Base-by-base conservation (phyloP, 2,113 vertebrate species). In the Mastomys natalensis region DNA sequence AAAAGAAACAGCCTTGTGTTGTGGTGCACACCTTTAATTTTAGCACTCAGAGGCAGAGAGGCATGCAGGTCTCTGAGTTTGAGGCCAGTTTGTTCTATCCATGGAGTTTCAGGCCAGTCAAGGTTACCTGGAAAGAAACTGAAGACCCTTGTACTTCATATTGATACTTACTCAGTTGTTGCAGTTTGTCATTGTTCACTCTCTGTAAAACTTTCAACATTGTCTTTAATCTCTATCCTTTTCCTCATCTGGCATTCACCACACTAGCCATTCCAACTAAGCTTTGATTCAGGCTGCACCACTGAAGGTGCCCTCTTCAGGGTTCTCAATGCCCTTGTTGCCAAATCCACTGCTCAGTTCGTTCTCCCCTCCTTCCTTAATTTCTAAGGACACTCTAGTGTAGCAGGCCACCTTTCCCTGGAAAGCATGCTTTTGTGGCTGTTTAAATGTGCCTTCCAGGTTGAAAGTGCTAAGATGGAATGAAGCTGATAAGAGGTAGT, bases 321-420 rank as follows among this genome's bases (percentile, higher is more conserved):
- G 7, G 11, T 70, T 90, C 55, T 92, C 68, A 87, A 0, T 48
- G 31, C 53, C 55, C 13, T 34, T 64, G 91, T 81, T 91, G 58
- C 66, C 78, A 64, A 24, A 86, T 81, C 88, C 40, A 51, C 21
- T 91, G 5, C n/a, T 90, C 60, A 12, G 34, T 86, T 96, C 8
- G 81, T 34, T 90, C 37, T 90, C 51, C 12, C 68, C 88, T 85
- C 31, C 51, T 93, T n/a, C 72, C 51, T 89, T 84, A 88, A 85
- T 40, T 62, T 96, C 80, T 85, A 72, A 90, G 60, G 31, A 91
- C 29, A 34, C 13, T 17, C 93, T 8, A 64, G 37, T 40, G 9
- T 9, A 45, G 22, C 12, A 45, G 37, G 70, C 40, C 55, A 12
- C 74, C 81, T 94, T n/a, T 58, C 55, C 3, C n/a, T 76, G 68